These are phyloP conservation scores for Bujurquina vittata DNA, from an alignment of 2,113 vertebrate species.

Conservation along the genomic window DNA sequence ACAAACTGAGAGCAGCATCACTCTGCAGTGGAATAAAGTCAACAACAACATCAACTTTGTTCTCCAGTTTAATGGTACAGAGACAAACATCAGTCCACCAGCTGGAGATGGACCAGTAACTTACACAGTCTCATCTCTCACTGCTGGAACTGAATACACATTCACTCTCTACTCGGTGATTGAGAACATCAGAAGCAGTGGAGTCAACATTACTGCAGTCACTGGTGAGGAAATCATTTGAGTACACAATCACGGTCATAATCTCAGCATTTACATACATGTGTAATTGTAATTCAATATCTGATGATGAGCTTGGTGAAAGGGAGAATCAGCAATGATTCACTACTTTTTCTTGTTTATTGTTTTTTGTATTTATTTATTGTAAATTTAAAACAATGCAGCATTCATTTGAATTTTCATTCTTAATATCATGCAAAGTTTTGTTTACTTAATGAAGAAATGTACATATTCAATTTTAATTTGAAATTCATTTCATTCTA, in stretches of 20 bases:
- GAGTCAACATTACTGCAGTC: background rate
- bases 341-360: background rate
- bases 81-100: constrained; percentile 6
- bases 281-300: background rate
- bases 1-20: constrained; percentile 30
- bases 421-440: background rate
- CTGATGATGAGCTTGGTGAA: background rate
- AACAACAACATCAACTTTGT: background rate
- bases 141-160: constrained; percentile 29
- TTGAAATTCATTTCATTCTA: background rate
- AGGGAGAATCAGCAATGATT: background rate
- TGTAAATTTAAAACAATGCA: too few relatives aligned
- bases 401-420: background rate
- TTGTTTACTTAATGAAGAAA: background rate
- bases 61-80: constrained; percentile 14
- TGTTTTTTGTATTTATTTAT: background rate
- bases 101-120: background rate
- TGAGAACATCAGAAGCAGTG: constrained; percentile 13
- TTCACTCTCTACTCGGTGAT: constrained; percentile 52
- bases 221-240: background rate
- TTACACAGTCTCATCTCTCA: constrained; percentile 32
- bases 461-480: background rate
- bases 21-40: constrained; percentile 40
- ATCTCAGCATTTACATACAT: background rate
- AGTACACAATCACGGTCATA: background rate